phyloP scores from a whole-genome alignment of 1,140 invertebrate genomes.

The Zaprionus gabonicus region DNA sequence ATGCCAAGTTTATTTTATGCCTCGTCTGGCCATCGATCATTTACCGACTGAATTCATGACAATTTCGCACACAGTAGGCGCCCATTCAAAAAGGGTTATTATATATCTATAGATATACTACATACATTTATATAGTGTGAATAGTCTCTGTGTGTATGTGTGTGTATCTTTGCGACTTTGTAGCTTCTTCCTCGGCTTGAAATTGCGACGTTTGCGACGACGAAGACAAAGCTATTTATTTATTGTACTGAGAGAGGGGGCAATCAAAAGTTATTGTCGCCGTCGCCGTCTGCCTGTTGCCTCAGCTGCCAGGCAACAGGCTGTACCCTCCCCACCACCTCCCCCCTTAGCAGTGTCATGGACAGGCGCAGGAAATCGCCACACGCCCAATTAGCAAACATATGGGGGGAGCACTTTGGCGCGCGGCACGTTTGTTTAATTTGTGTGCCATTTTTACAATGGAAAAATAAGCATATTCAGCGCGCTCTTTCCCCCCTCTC shows the following conservation, averaged over 20 bases:
- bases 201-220: neutral
- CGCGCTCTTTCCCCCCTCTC: conserved; percentile 7
- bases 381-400: conserved; percentile 81
- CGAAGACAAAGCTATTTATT: conserved; percentile 57
- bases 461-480: conserved; percentile 40
- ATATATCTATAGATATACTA: neutral
- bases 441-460: conserved; percentile 43
- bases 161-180: neutral
- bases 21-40: conserved; percentile 68
- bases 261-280: conserved; percentile 81
- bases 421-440: conserved; percentile 57
- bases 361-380: conserved; percentile 71
- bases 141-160: neutral
- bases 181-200: conserved; percentile 1
- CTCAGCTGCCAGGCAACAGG: neutral
- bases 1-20: conserved; percentile 42
- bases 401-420: conserved; percentile 49
- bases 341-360: neutral
- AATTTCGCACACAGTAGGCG: conserved; percentile 39
- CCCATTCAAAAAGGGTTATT: conserved; percentile 25
- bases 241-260: conserved; percentile 42
- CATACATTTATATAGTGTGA: neutral
- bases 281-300: conserved; percentile 43
- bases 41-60: conserved; percentile 56
- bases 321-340: no score